Evolutionary conservation across 2,888 invertebrate genomes (phyloP).

Genomic region (Dryomyza anilis): DNA sequence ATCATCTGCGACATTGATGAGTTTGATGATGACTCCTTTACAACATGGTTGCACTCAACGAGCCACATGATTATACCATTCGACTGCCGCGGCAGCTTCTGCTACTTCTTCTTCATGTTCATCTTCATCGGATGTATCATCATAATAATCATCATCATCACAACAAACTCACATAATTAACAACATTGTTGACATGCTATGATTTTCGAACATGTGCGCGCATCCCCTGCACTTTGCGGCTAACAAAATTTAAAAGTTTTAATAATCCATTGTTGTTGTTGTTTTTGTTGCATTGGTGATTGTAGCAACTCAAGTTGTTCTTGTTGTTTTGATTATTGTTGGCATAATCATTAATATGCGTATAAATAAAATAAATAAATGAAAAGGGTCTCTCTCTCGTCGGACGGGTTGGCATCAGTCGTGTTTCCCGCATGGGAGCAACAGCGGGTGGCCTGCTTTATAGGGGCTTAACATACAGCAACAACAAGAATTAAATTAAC

Average conservation of each 20-base stretch:
- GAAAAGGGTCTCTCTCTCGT: not conserved
- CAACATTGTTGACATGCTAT: slow-evolving; percentile 21
- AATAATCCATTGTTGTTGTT: not conserved
- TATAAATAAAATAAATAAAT: slow-evolving; percentile 15
- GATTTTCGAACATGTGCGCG: slow-evolving; percentile 9
- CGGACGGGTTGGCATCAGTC: not conserved
- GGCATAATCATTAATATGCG: slow-evolving; percentile 16
- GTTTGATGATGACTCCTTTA: too few relatives aligned
- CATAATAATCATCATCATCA: not conserved
- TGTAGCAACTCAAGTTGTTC: not conserved
- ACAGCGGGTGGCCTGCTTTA: slow-evolving; percentile 22
- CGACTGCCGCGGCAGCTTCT: not conserved
- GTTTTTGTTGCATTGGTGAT: not conserved
- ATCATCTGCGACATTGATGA: too few relatives aligned
- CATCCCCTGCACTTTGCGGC: not conserved
- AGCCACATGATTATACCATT: not conserved
- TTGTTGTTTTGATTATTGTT: slow-evolving; percentile 1
- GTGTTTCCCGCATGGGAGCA: slow-evolving; percentile 15
- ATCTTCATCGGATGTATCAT: not conserved
- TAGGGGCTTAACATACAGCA: not conserved
- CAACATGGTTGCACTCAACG: not conserved
- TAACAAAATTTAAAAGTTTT: too few relatives aligned
- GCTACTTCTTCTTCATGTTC: not conserved
- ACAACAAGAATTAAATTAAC: not conserved
- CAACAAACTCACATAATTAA: slow-evolving; percentile 14